These are phyloP conservation scores for Orestias chungarensis DNA, from an alignment of 2,797 vertebrate genomes.

Conservation along the genomic window DNA sequence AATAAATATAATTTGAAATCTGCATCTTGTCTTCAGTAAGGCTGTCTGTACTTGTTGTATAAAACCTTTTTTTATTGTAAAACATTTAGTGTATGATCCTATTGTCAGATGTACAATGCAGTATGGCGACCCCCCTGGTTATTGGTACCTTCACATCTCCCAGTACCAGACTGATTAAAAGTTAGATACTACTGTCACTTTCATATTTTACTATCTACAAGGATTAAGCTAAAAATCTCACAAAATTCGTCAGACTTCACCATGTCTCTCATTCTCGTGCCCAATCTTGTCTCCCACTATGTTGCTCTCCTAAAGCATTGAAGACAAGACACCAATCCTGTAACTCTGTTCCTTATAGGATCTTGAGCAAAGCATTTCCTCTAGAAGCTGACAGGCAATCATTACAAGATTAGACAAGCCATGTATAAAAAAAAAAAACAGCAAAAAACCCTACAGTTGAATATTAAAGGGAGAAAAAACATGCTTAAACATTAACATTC, in stretches of 20 bases:
- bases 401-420: slow-evolving; percentile 40
- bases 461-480: slow-evolving; percentile 19
- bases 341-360: slow-evolving; percentile 19
- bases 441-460: background rate
- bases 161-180: slow-evolving; percentile 64
- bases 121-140: slow-evolving; percentile 49
- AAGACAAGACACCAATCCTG: slow-evolving; percentile 31
- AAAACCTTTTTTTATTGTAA: too few species aligned
- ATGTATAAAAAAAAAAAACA: slow-evolving; percentile 14
- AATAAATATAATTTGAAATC: background rate
- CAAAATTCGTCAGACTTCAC: slow-evolving; percentile 29
- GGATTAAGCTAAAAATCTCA: slow-evolving; percentile 35
- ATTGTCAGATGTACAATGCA: slow-evolving; percentile 8
- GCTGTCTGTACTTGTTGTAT: background rate
- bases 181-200: slow-evolving; percentile 50
- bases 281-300: slow-evolving; percentile 5
- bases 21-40: background rate
- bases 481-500: slow-evolving; percentile 37
- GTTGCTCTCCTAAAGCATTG: slow-evolving; percentile 42
- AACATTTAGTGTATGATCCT: too few species aligned
- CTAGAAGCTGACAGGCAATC: slow-evolving; percentile 39
- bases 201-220: slow-evolving; percentile 28
- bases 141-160: slow-evolving; percentile 44
- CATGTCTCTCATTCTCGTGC: slow-evolving; percentile 15
- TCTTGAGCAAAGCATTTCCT: slow-evolving; percentile 24